Percentiles rank a stretch among this genome's conserved stretches.
phyloP scores from a whole-genome alignment of 2,888 invertebrate species.

The Acanthacorydalis orientalis region DNA sequence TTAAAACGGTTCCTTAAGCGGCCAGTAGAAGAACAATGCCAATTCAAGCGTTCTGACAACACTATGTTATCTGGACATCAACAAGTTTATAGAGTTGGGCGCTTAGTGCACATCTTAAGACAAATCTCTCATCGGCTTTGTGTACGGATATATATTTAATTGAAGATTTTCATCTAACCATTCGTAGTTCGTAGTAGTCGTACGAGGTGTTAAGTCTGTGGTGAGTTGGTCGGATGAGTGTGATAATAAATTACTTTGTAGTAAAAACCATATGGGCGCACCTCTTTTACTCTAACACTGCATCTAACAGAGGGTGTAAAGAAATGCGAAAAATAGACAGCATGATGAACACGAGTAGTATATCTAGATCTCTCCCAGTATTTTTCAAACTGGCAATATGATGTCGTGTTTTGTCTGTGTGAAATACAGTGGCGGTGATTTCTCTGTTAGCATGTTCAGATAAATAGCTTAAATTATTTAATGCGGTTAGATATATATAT shows the following conservation, averaged over 20 bases:
- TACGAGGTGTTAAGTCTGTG: background rate
- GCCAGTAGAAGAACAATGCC: no score
- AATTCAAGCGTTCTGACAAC: no score
- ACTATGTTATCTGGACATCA: no score
- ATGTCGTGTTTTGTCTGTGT: no score
- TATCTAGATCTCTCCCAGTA: background rate
- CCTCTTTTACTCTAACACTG: background rate
- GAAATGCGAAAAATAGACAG: background rate
- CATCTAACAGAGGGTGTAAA: background rate
- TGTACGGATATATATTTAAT: background rate
- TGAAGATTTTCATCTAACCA: background rate
- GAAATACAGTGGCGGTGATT: no score
- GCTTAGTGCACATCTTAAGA: no score
- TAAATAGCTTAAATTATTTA: background rate
- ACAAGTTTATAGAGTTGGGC: no score
- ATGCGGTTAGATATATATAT: background rate
- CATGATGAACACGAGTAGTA: background rate
- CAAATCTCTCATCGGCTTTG: no score
- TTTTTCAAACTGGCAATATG: background rate
- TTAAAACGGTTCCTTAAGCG: no score
- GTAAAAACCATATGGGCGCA: background rate
- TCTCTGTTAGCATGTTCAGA: no score
- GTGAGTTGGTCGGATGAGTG: background rate
- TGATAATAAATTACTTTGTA: background rate
- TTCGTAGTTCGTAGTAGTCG: background rate